Base-by-base conservation (phyloP, 2,113 vertebrate species). In the Polyodon spathula region DNA sequence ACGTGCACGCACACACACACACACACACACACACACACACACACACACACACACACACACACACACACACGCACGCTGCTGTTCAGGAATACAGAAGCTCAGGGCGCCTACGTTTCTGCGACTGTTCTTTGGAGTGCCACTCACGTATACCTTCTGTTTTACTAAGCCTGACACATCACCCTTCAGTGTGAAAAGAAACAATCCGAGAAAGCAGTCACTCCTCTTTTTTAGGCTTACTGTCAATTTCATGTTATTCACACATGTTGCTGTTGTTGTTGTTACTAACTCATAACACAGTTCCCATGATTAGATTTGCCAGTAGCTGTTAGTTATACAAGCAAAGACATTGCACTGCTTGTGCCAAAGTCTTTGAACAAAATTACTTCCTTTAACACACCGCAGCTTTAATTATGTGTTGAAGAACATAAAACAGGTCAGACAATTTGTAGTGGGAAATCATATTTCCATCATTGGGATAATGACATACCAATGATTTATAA, bases 381-480 rank as follows among this genome's bases (percentile, higher is more conserved):
- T 80, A 89, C 92, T 93, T 94, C 92, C 91, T 90, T 87, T 90
- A 87, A 84, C 89, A 89, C 85, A 81, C 86, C 82, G 61, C 76
- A 72, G 86, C 83, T 92, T 92, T 93, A 94, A 94, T 93, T 90
- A 92, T 83, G 90, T 92, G 89, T 88, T 83, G 86, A 81, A 80
- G 86, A 90, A 92, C 92, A 88, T 86, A 86, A 89, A 92, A 83
- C 90, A 92, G 91, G 88, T 88, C 79, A 80, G 85, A 89, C 87
- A 91, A 94, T 92, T 94, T 93, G 90, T 92, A 92, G 84, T 76
- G 78, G 86, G 86, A 91, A 91, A 91, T 93, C 91, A 95, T 93
- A 94, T 94, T 93, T 93, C 87, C 85, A 89, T 88, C 86, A 84
- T 75, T 86, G 84, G 80, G 83, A 86, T 79, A 81, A 78, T 87